phyloP scores from a whole-genome alignment of 2,797 vertebrate species.

The Choloepus didactylus region DNA sequence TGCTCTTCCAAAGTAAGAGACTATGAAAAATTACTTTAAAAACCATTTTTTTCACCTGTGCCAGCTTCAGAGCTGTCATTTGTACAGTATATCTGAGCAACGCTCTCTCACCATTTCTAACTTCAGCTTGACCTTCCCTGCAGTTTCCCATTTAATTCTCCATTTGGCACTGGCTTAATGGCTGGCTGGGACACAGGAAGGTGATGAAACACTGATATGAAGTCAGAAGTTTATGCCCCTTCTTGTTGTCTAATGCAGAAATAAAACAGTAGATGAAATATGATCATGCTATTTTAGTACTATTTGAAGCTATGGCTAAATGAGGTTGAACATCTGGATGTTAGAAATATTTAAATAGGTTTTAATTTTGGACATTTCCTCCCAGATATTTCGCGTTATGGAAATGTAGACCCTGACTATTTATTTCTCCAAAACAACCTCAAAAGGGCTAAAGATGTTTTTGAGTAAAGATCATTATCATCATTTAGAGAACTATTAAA shows the following conservation, averaged over 20 bases:
- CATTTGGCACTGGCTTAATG: slow-evolving; percentile 75
- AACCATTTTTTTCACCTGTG: neutral
- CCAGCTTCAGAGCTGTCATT: slow-evolving; percentile 48
- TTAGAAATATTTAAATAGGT: neutral
- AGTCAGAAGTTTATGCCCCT: slow-evolving; percentile 66
- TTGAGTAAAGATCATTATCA: neutral
- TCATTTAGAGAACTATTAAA: slow-evolving; percentile 9
- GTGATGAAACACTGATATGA: slow-evolving; percentile 41
- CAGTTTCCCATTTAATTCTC: slow-evolving; percentile 73
- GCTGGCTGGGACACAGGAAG: slow-evolving; percentile 70
- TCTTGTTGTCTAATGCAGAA: slow-evolving; percentile 39
- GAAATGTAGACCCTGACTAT: neutral
- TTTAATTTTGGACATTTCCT: neutral
- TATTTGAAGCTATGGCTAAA: slow-evolving; percentile 7
- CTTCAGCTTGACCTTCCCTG: slow-evolving; percentile 76
- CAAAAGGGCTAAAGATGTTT: slow-evolving; percentile 39
- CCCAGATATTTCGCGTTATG: neutral
- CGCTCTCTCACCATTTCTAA: slow-evolving; percentile 61
- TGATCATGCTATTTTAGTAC: neutral
- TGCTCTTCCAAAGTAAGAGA: slow-evolving; percentile 28
- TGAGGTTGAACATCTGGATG: neutral
- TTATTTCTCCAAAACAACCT: neutral
- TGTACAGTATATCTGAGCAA: slow-evolving; percentile 59
- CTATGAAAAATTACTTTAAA: neutral
- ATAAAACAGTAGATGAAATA: neutral